Evolutionary conservation across 2,113 vertebrate genomes (phyloP).

Genomic region (Trochalopteron elliotii): DNA sequence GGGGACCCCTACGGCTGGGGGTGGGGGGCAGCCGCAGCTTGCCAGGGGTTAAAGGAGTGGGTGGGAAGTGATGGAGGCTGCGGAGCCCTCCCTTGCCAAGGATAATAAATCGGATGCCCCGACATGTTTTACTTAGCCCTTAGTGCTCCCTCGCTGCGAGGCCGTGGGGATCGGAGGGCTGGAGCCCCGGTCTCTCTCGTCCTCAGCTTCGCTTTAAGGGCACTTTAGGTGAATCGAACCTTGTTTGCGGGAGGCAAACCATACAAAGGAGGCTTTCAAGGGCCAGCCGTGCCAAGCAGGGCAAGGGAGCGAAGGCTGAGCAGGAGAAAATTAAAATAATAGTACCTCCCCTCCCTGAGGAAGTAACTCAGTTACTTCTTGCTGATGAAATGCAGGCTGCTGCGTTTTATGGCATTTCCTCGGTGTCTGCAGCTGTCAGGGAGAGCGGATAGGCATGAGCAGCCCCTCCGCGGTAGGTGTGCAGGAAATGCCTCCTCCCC

Average conservation of each 20-base stretch:
- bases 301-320: background rate
- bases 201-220: slow-evolving; percentile 23
- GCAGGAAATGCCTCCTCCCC: background rate
- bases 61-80: slow-evolving; percentile 41
- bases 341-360: background rate
- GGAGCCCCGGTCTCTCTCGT: background rate
- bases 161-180: background rate
- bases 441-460: background rate
- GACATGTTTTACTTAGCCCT: slow-evolving; percentile 46
- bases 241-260: slow-evolving; percentile 40
- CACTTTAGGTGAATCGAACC: slow-evolving; percentile 73
- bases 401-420: background rate
- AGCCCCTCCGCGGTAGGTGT: background rate
- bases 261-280: slow-evolving; percentile 74
- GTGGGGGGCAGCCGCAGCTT: background rate
- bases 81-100: slow-evolving; percentile 48
- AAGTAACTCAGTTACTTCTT: background rate
- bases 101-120: slow-evolving; percentile 62
- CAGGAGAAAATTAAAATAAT: background rate
- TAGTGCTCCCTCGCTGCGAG: slow-evolving; percentile 12
- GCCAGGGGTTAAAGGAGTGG: slow-evolving; percentile 35
- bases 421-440: background rate
- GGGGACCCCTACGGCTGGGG: background rate
- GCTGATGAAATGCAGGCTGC: background rate
- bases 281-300: background rate